phyloP scores from a whole-genome alignment of 2,113 vertebrate species.

The Oncorhynchus clarkii region DNA sequence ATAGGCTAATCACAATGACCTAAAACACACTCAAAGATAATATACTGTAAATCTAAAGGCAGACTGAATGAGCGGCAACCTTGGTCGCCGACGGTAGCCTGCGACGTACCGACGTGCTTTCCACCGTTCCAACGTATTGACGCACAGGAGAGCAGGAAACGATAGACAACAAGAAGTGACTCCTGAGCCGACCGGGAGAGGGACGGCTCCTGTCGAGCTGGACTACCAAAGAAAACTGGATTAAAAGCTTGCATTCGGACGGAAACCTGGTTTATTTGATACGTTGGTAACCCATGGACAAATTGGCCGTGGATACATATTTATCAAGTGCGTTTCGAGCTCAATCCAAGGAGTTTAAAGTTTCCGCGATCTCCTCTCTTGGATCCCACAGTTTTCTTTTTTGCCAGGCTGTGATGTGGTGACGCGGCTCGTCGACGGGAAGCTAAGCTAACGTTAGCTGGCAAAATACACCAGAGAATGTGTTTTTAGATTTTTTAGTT shows the following conservation, averaged over 20 bases:
- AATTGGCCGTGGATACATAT: background rate
- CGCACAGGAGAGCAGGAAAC: constrained; percentile 65
- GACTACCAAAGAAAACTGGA: background rate
- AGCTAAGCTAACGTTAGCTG: constrained; percentile 42
- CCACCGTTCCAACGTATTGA: background rate
- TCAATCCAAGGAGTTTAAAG: constrained; percentile 17
- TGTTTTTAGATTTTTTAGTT: background rate
- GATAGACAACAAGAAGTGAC: constrained; percentile 28
- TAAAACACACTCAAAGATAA: background rate
- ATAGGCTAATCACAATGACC: background rate
- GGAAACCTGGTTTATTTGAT: background rate
- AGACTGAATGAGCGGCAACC: background rate
- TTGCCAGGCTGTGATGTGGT: constrained; percentile 53
- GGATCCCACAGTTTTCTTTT: background rate
- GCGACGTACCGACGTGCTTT: background rate
- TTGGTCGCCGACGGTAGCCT: constrained; percentile 5
- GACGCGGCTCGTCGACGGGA: constrained; percentile 63
- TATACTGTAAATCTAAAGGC: too few species aligned
- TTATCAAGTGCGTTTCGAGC: background rate
- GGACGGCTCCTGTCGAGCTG: constrained; percentile 8
- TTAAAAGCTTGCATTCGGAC: constrained; percentile 7
- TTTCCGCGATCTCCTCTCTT: background rate
- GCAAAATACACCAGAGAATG: constrained; percentile 3
- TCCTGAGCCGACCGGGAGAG: constrained; percentile 20
- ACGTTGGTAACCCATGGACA: background rate